Evolutionary conservation across 2,888 invertebrate species (phyloP).

Genomic region (Heliconius hortense): DNA sequence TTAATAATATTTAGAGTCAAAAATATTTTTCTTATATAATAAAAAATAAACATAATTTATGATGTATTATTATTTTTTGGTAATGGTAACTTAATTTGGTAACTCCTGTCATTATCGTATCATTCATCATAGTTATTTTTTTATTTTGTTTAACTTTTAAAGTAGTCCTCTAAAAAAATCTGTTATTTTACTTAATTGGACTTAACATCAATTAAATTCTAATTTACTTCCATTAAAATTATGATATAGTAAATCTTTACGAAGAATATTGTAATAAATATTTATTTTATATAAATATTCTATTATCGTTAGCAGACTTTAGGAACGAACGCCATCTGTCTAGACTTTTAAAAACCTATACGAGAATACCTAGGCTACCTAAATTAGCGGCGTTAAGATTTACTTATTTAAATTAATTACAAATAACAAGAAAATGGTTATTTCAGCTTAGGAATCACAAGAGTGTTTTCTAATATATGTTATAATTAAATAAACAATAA

Average conservation of each 20-base stretch:
- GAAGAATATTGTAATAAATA: neutral
- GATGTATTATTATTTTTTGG: neutral
- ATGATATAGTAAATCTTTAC: neutral
- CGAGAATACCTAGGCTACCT: constrained; percentile 10
- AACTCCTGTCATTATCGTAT: neutral
- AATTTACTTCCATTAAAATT: neutral
- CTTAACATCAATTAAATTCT: neutral
- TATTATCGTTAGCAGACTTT: neutral
- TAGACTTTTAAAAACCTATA: neutral
- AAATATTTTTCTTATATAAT: too few relatives aligned
- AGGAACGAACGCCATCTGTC: constrained; percentile 28
- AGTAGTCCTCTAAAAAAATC: neutral
- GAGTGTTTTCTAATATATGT: neutral
- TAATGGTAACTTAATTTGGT: neutral
- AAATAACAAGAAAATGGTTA: neutral
- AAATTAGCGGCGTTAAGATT: neutral
- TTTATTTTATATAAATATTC: neutral
- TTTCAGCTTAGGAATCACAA: neutral
- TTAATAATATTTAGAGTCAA: too few relatives aligned
- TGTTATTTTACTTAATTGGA: neutral
- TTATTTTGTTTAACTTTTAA: neutral
- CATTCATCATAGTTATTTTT: neutral
- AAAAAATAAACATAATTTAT: too few relatives aligned
- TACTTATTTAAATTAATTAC: neutral
- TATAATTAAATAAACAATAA: neutral